Conservation (phyloP, 2,797 vertebrate species). For the Mareca strepera region DNA sequence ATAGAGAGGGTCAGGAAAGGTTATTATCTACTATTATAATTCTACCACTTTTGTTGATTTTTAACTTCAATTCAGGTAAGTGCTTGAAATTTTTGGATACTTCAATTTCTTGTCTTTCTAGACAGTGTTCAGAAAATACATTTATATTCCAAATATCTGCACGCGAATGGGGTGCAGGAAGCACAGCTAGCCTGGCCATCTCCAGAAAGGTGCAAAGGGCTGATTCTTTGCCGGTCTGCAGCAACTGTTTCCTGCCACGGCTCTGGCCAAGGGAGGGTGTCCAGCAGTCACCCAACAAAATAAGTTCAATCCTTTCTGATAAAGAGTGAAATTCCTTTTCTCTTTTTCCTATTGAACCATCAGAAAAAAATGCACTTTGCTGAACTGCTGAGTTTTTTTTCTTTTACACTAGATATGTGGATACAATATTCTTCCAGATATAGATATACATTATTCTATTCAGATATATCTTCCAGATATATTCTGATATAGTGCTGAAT, state of each 20-base stretch:
- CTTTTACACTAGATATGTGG: background rate
- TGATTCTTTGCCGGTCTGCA: too few species aligned
- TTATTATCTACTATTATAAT: background rate
- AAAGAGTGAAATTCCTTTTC: background rate
- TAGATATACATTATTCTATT: background rate
- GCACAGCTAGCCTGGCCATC: background rate
- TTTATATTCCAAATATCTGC: background rate
- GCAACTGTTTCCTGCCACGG: rapidly evolving
- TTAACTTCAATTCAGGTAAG: background rate
- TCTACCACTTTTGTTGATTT: background rate
- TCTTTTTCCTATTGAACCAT: background rate
- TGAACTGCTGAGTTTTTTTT: background rate
- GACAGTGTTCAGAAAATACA: background rate
- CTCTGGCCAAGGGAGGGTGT: rapidly evolving
- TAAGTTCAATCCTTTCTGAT: background rate
- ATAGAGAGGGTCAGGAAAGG: background rate
- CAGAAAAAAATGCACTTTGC: background rate
- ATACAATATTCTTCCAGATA: too few species aligned
- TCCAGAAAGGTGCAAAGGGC: too few species aligned
- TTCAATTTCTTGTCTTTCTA: background rate
- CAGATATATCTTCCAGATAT: background rate
- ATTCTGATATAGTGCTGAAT: too few species aligned
- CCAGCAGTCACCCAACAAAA: background rate
- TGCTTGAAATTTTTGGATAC: rapidly evolving
- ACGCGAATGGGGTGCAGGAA: rapidly evolving